These are phyloP conservation scores for Archegozetes longisetosus DNA, from an alignment of 1,140 invertebrate genomes.

Conservation along the genomic window DNA sequence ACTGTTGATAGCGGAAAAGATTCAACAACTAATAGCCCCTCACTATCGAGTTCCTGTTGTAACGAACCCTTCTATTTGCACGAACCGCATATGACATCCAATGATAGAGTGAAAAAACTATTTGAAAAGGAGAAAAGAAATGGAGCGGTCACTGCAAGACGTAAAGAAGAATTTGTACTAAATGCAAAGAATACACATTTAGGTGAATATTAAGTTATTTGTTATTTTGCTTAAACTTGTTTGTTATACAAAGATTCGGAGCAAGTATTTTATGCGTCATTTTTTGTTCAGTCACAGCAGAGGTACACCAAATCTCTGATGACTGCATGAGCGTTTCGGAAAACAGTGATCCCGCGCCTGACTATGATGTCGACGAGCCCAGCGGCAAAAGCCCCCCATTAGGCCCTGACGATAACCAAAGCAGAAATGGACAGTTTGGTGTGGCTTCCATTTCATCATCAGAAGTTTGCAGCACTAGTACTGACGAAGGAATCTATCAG, in stretches of 20 bases:
- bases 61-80: constrained; percentile 55
- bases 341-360: constrained; percentile 18
- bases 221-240: not conserved
- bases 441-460: constrained; percentile 5
- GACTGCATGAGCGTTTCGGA: constrained; percentile 20
- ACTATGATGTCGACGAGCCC: constrained; percentile 19
- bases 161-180: not conserved
- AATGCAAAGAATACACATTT: not conserved
- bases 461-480: constrained; percentile 21
- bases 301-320: constrained; percentile 20
- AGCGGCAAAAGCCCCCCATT: not conserved
- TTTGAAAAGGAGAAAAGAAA: constrained; percentile 34
- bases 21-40: constrained; percentile 21
- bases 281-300: constrained; percentile 19
- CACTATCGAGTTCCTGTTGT: constrained; percentile 20
- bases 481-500: constrained; percentile 23
- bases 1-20: constrained; percentile 30
- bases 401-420: not conserved
- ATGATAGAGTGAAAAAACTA: constrained; percentile 56
- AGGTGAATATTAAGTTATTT: not conserved
- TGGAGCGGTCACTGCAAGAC: not conserved
- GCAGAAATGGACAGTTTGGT: not conserved
- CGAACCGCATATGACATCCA: constrained; percentile 52
- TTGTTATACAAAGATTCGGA: not conserved
- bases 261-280: not conserved